A percentile compares a stretch with the other conserved stretches of the same genome.
These are phyloP conservation scores for Limnephilus lunatus DNA, from an alignment of 2,888 invertebrate species.

Conservation along the genomic window DNA sequence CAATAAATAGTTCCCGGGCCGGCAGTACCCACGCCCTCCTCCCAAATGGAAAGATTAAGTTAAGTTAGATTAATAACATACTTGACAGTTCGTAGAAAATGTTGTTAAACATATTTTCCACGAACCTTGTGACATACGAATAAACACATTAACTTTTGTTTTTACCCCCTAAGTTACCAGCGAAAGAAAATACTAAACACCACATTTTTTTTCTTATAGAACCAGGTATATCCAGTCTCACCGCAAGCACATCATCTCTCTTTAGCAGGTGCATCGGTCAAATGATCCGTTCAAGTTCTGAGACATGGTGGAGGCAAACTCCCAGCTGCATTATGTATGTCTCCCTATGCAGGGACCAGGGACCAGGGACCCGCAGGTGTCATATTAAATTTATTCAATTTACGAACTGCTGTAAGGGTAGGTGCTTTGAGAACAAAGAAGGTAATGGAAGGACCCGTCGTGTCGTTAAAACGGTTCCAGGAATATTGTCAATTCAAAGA, in stretches of 20 bases:
- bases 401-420: background rate
- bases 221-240: background rate
- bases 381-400: background rate
- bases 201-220: too few relatives aligned
- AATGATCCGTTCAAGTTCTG: background rate
- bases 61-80: too few relatives aligned
- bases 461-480: background rate
- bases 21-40: too few relatives aligned
- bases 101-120: too few relatives aligned
- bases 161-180: too few relatives aligned
- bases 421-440: background rate
- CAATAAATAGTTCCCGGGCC: too few relatives aligned
- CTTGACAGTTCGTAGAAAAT: too few relatives aligned
- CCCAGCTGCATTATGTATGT: background rate
- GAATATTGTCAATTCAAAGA: background rate
- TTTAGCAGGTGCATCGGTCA: background rate
- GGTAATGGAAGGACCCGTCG: background rate
- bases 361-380: background rate
- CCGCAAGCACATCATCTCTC: background rate
- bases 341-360: background rate
- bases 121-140: too few relatives aligned
- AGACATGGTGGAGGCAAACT: background rate
- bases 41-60: too few relatives aligned
- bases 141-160: too few relatives aligned
- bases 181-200: too few relatives aligned